Percentiles rank a stretch among this genome's conserved stretches.
These are phyloP conservation scores for Matsumyia berberina DNA, from an alignment of 2,888 invertebrate genomes.

Conservation along the genomic window DNA sequence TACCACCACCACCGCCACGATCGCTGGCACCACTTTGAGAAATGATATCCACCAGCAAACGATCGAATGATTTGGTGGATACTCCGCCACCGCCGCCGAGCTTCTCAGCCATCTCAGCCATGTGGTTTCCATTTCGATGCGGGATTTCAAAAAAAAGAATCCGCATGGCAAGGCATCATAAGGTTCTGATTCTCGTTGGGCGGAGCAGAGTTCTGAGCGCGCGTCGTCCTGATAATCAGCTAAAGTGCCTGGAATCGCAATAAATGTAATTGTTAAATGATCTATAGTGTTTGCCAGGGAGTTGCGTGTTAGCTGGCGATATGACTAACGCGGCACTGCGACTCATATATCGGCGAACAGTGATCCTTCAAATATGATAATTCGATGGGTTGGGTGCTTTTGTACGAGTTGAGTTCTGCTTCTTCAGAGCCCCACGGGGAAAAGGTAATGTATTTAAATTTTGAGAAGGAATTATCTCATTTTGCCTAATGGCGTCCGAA, in stretches of 20 bases:
- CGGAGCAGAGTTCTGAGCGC: conserved; percentile 62
- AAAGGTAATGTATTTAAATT: conserved; percentile 68
- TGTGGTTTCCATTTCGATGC: conserved; percentile 63
- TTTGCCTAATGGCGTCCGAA: conserved; percentile 75
- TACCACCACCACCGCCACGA: conserved; percentile 49
- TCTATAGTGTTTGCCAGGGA: conserved; percentile 75
- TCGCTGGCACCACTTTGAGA: conserved; percentile 62
- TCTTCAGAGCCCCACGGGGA: conserved; percentile 25
- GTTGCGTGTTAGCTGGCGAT: conserved; percentile 75
- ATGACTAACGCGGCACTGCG: conserved; percentile 81
- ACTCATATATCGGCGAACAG: conserved; percentile 78
- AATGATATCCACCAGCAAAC: conserved; percentile 75
- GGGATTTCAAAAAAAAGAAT: conserved; percentile 50
- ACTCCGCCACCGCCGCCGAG: background rate
- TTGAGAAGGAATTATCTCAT: conserved; percentile 72
- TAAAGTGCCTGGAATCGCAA: conserved; percentile 75
- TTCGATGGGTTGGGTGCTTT: conserved; percentile 55
- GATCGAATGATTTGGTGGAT: conserved; percentile 61
- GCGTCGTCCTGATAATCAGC: conserved; percentile 74
- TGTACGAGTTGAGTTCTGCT: conserved; percentile 43
- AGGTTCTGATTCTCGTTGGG: conserved; percentile 58
- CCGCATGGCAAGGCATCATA: conserved; percentile 57
- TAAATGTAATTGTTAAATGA: conserved; percentile 77
- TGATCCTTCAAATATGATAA: conserved; percentile 75
- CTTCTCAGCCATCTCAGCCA: too few relatives aligned